phyloP scores from a whole-genome alignment of 64 coral and sea anemone species.

The Pachyseris speciosa region DNA sequence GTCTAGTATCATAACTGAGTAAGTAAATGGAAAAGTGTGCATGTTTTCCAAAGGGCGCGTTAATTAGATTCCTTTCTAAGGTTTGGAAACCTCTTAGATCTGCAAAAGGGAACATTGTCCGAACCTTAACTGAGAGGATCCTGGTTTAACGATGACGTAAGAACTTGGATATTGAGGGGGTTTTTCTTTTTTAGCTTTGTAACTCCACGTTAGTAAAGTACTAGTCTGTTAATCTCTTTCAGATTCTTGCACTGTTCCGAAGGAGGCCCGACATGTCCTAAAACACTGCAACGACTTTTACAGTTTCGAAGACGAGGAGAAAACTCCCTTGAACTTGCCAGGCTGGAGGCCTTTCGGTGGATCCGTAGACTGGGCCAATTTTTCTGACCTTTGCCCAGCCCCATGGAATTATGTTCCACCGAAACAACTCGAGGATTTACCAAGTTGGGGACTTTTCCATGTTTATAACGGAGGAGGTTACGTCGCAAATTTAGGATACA shows the following conservation, averaged over 20 bases:
- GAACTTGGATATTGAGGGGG: no score
- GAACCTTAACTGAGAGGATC: no score
- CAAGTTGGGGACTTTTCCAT: conserved; percentile 46
- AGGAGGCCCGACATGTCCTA: not conserved
- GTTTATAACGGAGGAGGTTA: conserved; percentile 64
- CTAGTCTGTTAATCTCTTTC: not conserved
- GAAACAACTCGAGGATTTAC: not conserved
- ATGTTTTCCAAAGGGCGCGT: no score
- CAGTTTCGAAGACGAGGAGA: not conserved
- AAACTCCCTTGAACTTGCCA: not conserved
- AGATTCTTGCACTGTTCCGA: conserved; percentile 55
- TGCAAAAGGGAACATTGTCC: no score
- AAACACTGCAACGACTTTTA: conserved; percentile 54
- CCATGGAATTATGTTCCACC: conserved; percentile 62
- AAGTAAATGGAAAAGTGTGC: no score
- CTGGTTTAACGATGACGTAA: no score
- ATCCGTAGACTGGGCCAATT: not conserved
- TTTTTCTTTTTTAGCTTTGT: no score
- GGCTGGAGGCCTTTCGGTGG: conserved; percentile 6
- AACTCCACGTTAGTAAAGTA: no score
- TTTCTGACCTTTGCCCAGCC: conserved; percentile 47
- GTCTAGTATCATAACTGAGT: no score
- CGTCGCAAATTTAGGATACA: conserved; percentile 63
- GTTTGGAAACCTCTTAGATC: no score
- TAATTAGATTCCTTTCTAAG: no score